phyloP scores from a whole-genome alignment of 2,888 invertebrate species.

The Odontomyia ornata region DNA sequence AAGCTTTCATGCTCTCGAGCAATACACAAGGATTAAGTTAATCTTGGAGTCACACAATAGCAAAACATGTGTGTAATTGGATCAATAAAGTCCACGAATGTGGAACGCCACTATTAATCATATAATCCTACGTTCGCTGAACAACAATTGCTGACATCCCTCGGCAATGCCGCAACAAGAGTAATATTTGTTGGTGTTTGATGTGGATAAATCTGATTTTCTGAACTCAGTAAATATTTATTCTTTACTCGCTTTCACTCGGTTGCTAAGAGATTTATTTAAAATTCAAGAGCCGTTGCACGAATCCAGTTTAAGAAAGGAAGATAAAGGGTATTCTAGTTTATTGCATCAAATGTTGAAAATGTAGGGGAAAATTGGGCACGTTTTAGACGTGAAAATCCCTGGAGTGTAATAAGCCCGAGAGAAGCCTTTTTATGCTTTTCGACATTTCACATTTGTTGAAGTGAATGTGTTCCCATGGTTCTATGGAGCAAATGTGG shows the following conservation, averaged over 20 bases:
- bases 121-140: no score
- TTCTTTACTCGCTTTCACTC: slow-evolving; percentile 14
- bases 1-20: no score
- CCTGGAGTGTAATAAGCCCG: slow-evolving; percentile 35
- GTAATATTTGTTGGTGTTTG: neutral
- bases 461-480: neutral
- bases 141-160: no score
- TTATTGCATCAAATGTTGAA: slow-evolving; percentile 31
- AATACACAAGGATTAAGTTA: no score
- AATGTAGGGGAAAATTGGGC: slow-evolving; percentile 36
- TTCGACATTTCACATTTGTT: neutral
- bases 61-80: no score
- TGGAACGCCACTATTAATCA: no score
- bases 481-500: neutral
- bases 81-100: no score
- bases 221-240: slow-evolving; percentile 21
- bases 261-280: slow-evolving; percentile 28
- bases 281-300: slow-evolving; percentile 34
- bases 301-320: neutral
- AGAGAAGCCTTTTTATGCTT: slow-evolving; percentile 23
- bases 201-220: slow-evolving; percentile 7
- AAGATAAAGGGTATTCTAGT: slow-evolving; percentile 40
- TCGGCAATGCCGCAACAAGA: neutral
- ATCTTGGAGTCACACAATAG: no score
- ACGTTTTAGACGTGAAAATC: slow-evolving; percentile 40